phyloP scores from a whole-genome alignment of 2,113 vertebrate species.

The Misgurnus anguillicaudatus region DNA sequence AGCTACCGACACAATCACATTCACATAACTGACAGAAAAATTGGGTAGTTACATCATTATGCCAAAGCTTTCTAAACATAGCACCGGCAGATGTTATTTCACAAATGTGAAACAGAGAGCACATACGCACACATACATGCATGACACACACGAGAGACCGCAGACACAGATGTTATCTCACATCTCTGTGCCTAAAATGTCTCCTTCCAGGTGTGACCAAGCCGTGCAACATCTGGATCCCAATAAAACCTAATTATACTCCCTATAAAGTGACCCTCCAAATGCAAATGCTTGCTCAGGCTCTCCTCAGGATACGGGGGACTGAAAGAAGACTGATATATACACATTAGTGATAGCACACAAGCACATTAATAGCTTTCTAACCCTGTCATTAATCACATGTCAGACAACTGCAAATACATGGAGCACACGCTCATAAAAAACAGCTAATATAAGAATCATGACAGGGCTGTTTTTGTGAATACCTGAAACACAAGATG shows the following conservation, averaged over 20 bases:
- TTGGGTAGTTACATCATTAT: neutral
- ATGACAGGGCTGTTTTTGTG: neutral
- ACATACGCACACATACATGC: slow-evolving; percentile 16
- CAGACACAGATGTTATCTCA: slow-evolving; percentile 46
- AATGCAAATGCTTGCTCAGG: neutral
- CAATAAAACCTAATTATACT: slow-evolving; percentile 43
- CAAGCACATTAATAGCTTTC: slow-evolving; percentile 39
- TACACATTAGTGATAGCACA: slow-evolving; percentile 29
- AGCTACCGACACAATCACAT: neutral
- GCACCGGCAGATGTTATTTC: slow-evolving; percentile 32
- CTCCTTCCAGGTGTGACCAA: slow-evolving; percentile 45
- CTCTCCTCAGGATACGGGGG: neutral
- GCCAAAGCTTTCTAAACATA: slow-evolving; percentile 22
- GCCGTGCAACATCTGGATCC: slow-evolving; percentile 48
- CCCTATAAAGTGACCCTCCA: slow-evolving; percentile 25
- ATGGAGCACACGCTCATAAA: neutral
- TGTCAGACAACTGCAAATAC: neutral
- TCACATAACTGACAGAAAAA: neutral
- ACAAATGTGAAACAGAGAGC: slow-evolving; percentile 5
- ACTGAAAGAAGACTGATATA: slow-evolving; percentile 27
- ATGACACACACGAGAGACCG: slow-evolving; percentile 5
- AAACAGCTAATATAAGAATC: slow-evolving; percentile 31
- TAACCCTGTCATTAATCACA: slow-evolving; percentile 28
- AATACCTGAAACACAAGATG: neutral
- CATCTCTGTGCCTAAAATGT: neutral